Conservation (phyloP, 1,140 invertebrate genomes). For the Nasonia vitripennis region DNA sequence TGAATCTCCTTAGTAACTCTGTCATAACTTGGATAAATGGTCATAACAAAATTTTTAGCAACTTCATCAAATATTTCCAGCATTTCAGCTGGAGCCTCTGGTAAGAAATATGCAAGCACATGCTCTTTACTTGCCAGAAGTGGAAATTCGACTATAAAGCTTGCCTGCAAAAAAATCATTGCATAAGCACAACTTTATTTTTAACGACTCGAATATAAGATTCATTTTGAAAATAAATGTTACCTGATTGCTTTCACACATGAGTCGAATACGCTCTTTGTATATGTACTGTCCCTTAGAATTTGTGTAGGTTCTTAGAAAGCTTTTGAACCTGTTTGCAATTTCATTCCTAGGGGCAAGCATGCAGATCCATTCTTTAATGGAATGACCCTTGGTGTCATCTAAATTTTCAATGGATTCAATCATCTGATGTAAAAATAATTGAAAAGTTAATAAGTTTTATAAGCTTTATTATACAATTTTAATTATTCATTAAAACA, state of each 20-base stretch:
- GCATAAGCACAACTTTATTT: constrained; percentile 13
- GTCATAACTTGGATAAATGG: constrained; percentile 97
- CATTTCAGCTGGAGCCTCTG: constrained; percentile 98
- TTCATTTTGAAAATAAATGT: constrained; percentile 36
- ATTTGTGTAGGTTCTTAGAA: constrained; percentile 93
- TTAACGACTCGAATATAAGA: neutral
- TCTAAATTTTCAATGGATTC: constrained; percentile 99
- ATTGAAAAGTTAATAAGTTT: constrained; percentile 29
- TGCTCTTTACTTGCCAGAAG: constrained; percentile 92
- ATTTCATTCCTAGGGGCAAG: constrained; percentile 97
- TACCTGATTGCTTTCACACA: constrained; percentile 93
- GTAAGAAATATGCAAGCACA: constrained; percentile 96
- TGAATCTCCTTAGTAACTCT: constrained; percentile 94
- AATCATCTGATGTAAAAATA: constrained; percentile 80
- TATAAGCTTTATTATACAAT: neutral
- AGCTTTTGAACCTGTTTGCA: constrained; percentile 97
- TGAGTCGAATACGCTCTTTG: constrained; percentile 93
- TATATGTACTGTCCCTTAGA: constrained; percentile 92
- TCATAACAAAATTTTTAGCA: constrained; percentile 94
- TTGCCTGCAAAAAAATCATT: constrained; percentile 77
- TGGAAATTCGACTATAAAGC: constrained; percentile 96
- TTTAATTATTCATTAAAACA: constrained; percentile 31
- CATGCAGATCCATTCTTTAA: constrained; percentile 97
- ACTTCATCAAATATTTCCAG: constrained; percentile 96
- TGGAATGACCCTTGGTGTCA: constrained; percentile 93